Base-by-base conservation (phyloP, 2,113 vertebrate species). In the Notothenia rossii region DNA sequence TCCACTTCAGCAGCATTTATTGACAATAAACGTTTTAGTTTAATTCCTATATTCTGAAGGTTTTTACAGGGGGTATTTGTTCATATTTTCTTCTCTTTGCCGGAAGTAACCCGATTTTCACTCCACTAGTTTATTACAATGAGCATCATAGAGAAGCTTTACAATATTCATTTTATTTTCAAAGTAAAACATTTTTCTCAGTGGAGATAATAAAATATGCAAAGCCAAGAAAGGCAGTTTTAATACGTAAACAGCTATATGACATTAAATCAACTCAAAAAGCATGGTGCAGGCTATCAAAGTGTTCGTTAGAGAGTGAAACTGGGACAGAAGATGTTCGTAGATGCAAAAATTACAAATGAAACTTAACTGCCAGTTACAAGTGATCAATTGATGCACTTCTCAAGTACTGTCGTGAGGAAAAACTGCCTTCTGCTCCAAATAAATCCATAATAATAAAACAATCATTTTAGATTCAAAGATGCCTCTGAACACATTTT, bases 171-270 rank as follows among this genome's bases (percentile, higher is more conserved):
- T 25, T 25, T 25, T 25, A 25, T 25, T 25, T 25, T 25, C 25
- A 25, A 25, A 66, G 61, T 6, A 43, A 12, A 50, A 18, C 4
- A 45, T 69, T 22, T 53, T 53, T n/a, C 15, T 48, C n/a, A 11
- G 60, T 53, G 22, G 63, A 60, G 63, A 54, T 45, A 51, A 45
- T 1, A 22, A 61, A 77, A 59, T 36, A 49, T 49, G n/a, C 48
- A 22, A 56, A 69, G 50, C 15, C 36, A 29, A 58, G 25, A 25
- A 14, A 45, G 29, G 33, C n/a, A 63, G 22, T 40, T 49, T 29
- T 61, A 55, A 75, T n/a, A 62, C n/a, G 58, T 10, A 10, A 49
- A 64, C 18, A 18, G 8, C 58, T 46, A 14, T 5, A 54, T 2
- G 13, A 6, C 48, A 40, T 51, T 61, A 22, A 73, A 53, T 61